These are phyloP conservation scores for Tipula confusa DNA, from an alignment of 2,888 invertebrate species.

Conservation along the genomic window DNA sequence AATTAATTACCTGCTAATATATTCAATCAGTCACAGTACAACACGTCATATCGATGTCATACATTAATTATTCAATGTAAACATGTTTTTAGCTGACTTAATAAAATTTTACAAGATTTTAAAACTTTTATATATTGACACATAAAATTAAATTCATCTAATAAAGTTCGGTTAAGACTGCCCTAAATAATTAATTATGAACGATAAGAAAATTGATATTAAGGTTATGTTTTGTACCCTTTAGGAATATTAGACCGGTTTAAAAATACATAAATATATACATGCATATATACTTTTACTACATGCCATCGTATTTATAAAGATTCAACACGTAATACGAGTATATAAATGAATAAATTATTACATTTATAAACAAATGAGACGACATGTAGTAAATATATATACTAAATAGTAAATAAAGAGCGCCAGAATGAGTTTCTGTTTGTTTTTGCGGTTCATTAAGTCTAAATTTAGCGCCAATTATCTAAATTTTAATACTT, in stretches of 20 bases:
- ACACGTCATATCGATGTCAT: background rate
- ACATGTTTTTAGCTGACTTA: background rate
- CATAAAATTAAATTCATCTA: background rate
- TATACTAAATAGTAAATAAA: background rate
- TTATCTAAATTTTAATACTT: background rate
- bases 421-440: background rate
- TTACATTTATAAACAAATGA: background rate
- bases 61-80: slow-evolving; percentile 3
- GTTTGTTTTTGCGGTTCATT: background rate
- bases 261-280: no score
- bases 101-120: background rate
- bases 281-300: background rate
- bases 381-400: background rate
- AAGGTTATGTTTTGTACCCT: background rate
- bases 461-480: background rate
- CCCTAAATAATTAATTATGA: background rate
- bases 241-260: background rate
- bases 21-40: background rate
- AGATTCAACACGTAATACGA: background rate
- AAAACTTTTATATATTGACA: background rate
- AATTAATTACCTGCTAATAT: background rate
- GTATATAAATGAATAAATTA: background rate
- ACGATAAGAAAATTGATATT: background rate
- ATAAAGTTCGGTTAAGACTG: background rate
- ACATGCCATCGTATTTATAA: background rate